Conservation (phyloP, 2,888 invertebrate species). For the Lasioglossum malachurum region DNA sequence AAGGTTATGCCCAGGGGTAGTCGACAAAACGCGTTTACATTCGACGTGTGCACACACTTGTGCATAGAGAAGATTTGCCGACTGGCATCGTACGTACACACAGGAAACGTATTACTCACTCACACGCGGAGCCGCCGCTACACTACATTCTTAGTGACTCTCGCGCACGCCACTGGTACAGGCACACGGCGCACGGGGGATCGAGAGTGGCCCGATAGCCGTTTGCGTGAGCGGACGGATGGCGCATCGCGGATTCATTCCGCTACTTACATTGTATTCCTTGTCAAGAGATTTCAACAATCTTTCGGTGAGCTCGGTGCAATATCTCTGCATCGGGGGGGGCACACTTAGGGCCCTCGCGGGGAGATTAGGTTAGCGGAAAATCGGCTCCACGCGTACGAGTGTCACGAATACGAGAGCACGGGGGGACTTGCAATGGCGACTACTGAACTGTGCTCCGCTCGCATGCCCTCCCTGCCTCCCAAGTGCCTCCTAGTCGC, state of each 20-base stretch:
- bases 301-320: conserved; percentile 96
- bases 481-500: conserved; percentile 82
- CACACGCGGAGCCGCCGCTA: conserved; percentile 60
- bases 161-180: conserved; percentile 76
- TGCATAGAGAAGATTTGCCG: conserved; percentile 50
- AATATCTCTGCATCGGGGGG: conserved; percentile 85
- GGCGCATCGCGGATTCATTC: conserved; percentile 84
- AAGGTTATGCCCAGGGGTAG: conserved; percentile 73
- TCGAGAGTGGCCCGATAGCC: conserved; percentile 82
- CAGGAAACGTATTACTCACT: conserved; percentile 53
- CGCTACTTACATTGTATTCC: conserved; percentile 97
- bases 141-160: conserved; percentile 68
- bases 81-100: conserved; percentile 59
- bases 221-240: conserved; percentile 87
- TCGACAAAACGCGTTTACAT: conserved; percentile 61
- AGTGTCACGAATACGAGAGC: conserved; percentile 81
- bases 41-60: conserved; percentile 54
- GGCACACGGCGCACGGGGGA: conserved; percentile 75
- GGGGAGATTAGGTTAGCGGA: conserved; percentile 77
- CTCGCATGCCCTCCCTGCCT: conserved; percentile 83
- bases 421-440: conserved; percentile 85
- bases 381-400: conserved; percentile 78
- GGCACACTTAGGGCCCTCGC: conserved; percentile 84
- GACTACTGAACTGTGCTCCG: conserved; percentile 85
- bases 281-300: conserved; percentile 98